These are phyloP conservation scores for Premnoplex brunnescens DNA, from an alignment of 2,797 vertebrate species.

Conservation along the genomic window DNA sequence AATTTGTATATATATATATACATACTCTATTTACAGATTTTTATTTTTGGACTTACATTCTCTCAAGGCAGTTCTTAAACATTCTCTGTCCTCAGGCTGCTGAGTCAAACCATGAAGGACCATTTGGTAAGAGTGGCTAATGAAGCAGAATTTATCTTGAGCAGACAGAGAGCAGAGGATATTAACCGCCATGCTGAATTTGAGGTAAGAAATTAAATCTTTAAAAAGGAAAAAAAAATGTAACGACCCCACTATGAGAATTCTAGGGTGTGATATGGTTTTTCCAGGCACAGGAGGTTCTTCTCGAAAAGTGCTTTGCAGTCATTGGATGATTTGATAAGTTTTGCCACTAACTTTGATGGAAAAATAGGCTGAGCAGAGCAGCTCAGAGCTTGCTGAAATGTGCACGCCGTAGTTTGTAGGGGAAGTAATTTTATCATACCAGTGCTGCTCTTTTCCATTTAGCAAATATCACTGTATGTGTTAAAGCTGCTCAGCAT, in stretches of 20 bases:
- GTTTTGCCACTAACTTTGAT: not conserved
- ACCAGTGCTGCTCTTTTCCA: not conserved
- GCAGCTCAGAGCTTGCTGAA: not conserved
- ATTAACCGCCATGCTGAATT: constrained; percentile 97
- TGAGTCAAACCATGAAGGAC: constrained; percentile 99
- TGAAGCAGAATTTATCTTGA: constrained; percentile 98
- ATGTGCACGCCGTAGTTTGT: not conserved
- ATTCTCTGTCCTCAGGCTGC: constrained; percentile 80
- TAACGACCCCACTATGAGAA: not conserved
- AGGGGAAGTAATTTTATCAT: not conserved
- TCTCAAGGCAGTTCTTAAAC: not conserved
- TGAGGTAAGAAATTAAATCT: constrained; percentile 83
- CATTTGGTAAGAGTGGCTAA: constrained; percentile 97
- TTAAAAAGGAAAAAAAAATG: not conserved
- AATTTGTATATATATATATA: not conserved
- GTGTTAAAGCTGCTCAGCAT: not conserved
- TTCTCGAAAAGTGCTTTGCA: not conserved
- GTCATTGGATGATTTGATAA: fast-evolving
- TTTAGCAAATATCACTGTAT: not conserved
- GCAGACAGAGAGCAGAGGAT: constrained; percentile 94
- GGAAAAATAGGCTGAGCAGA: not conserved
- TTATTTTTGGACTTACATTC: not conserved
- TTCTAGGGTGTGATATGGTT: fast-evolving
- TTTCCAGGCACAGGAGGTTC: not conserved
- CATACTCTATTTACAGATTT: not conserved